Base-by-base conservation (phyloP, 2,888 invertebrate species). In the Tiliacea citrago region DNA sequence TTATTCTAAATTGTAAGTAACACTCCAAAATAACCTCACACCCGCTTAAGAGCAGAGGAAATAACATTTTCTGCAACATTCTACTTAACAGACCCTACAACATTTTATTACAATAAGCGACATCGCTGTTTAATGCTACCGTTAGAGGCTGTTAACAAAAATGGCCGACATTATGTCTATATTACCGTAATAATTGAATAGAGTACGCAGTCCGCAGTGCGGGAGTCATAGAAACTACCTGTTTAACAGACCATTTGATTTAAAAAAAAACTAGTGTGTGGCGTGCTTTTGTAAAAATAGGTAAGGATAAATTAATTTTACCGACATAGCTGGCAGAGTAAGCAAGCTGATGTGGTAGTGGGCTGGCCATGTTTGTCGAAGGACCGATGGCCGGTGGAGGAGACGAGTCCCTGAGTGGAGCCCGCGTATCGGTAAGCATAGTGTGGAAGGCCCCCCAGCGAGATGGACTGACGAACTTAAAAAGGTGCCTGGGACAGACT, bases 41-140 rank as follows among this genome's bases (percentile, higher is more conserved):
- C 60, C 58, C 55, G 55, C 53, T 82, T 68, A 58, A 71, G 29
- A 67, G 8, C 9, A 68, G 29, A n/a, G 39, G 53, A 70, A 68
- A 74, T 68, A 65, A 73, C 69, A 70, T 83, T 68, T 60, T 21
- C 66, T 55, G 21, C 39, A 51, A 83, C 61, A 73, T 73, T 70
- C 35, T 5, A 55, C 35, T 68, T 84, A 73, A 74, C 69, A 81
- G 61, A 68, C 70, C 24, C 16, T 35, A 29, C 58, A 51, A 58
- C 67, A 42, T 72, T 84, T 73, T 84, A 67, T 61, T 75, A 73
- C 81, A 75, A 82, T 74, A 81, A 72, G 58, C 72, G 51, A 67
- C 82, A 73, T 75, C 68, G 12, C 61, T 42, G 55, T 75, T 63
- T 81, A 69, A 57, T 69, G 61, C 24, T 6, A 18, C 53, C 21